These are phyloP conservation scores for Polypedilum pembai DNA, from an alignment of 1,140 invertebrate species.

Conservation along the genomic window DNA sequence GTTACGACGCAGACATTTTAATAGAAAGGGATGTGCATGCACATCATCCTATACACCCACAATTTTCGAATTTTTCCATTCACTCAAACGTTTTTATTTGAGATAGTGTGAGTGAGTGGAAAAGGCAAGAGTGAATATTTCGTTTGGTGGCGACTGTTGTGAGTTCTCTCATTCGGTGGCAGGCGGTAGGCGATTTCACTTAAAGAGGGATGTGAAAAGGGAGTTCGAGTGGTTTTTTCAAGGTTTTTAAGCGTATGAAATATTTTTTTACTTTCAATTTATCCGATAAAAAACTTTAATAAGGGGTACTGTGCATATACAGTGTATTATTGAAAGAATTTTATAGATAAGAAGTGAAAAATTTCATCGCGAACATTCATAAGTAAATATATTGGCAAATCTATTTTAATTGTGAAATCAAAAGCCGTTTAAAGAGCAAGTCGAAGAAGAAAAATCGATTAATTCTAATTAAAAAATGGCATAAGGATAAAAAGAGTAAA, in stretches of 20 bases:
- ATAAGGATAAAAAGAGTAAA: neutral
- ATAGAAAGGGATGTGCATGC: neutral
- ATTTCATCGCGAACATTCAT: neutral
- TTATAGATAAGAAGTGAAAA: neutral
- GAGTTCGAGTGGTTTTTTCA: slow-evolving; percentile 22
- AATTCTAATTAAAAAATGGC: slow-evolving; percentile 5
- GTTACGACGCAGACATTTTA: neutral
- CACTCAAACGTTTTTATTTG: neutral
- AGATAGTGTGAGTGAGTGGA: neutral
- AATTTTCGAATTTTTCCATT: slow-evolving; percentile 5
- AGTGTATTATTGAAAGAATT: slow-evolving; percentile 1
- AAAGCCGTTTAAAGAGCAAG: neutral
- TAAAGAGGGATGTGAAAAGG: neutral
- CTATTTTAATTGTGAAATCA: slow-evolving; percentile 9
- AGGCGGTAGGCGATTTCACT: slow-evolving; percentile 19
- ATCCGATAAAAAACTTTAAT: neutral
- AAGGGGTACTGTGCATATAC: neutral
- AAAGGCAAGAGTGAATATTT: neutral
- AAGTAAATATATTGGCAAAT: neutral
- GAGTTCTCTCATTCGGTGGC: neutral
- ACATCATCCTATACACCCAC: slow-evolving; percentile 4
- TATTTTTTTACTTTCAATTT: slow-evolving; percentile 12
- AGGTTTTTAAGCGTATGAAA: neutral
- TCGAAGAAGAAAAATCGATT: neutral
- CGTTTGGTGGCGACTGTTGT: neutral